Conservation (phyloP, 2,113 vertebrate species). For the Sylvilagus bachmani region DNA sequence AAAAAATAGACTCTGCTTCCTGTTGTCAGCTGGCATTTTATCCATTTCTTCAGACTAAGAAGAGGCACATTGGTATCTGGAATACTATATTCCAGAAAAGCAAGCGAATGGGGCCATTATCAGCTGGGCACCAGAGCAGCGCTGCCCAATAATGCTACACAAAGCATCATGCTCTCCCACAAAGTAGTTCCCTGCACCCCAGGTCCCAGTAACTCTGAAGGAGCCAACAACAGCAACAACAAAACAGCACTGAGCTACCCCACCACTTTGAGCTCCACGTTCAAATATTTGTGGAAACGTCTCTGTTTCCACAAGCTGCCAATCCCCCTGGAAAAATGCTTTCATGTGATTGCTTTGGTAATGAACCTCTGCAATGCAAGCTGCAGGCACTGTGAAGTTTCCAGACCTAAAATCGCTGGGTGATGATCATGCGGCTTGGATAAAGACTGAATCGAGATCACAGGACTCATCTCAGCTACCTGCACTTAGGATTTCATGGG, state of each 20-base stretch:
- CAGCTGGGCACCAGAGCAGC: not conserved
- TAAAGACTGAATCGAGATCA: conserved; percentile 44
- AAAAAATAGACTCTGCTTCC: not conserved
- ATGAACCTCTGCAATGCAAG: conserved; percentile 18
- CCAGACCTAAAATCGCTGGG: conserved; percentile 40
- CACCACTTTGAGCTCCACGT: not conserved
- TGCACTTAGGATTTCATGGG: not conserved
- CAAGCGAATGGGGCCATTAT: not conserved
- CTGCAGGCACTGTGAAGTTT: conserved; percentile 49
- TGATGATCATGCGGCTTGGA: not conserved
- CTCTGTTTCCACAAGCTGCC: not conserved
- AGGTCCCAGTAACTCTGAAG: not conserved
- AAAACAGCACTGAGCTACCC: conserved; percentile 1
- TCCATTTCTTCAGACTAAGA: not conserved
- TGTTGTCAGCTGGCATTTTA: not conserved
- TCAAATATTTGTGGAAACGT: conserved; percentile 1
- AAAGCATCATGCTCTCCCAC: not conserved
- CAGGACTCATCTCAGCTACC: not conserved
- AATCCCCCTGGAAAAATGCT: conserved; percentile 18
- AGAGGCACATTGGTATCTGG: not conserved
- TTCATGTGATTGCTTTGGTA: conserved; percentile 45
- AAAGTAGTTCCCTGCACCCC: not conserved
- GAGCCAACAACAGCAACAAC: not conserved
- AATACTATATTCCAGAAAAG: not conserved
- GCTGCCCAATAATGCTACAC: not conserved